Base-by-base conservation (phyloP, 2,797 vertebrate genomes). In the Harpagifer antarcticus region DNA sequence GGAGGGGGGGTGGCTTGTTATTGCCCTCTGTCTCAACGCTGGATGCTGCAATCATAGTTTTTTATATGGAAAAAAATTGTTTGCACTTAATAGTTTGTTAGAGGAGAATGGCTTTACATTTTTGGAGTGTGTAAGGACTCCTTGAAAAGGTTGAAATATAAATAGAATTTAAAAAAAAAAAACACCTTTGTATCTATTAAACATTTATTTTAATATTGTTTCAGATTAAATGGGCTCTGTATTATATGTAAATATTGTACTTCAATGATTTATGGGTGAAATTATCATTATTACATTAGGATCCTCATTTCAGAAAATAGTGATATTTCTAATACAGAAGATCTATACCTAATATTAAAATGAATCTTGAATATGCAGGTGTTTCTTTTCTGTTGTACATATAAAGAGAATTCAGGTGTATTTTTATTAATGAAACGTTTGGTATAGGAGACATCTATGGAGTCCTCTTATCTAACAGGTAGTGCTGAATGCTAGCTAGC, bases 71-170 rank as follows among this genome's bases (percentile, higher is more conserved):
- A 90, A 86, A 89, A 88, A 93, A 90, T 96, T 94, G 93, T 97
- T 97, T 98, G 97, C 97, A 98, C 97, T 98, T 97, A 96, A 94
- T 95, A 96, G 95, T 94, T 95, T 93, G 94, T 94, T 96, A 95
- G 90, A 95, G 93, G 93, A 96, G 89, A 96, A 94, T 94, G 94
- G 94, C 95, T 95, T 95, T 95, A 93, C 91, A 92, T 90, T 87
- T 91, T 92, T 89, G 90, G 91, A 94, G 93, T 94, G 91, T 92
- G 76, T 90, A 83, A 89, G 84, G 86, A 91, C 89, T 94, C 94
- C 88, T 85, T 89, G 87, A 90, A 87, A 93, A 94, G 94, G 91
- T 92, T 86, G 91, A 89, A 92, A 87, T 95, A 91, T 92, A 91
- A 88, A 93, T 91, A 94, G 68, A 86, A 92, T 88, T 42, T n/a